Evolutionary conservation across 2,797 vertebrate genomes (phyloP).

Genomic region (Epinephelus malabaricus): DNA sequence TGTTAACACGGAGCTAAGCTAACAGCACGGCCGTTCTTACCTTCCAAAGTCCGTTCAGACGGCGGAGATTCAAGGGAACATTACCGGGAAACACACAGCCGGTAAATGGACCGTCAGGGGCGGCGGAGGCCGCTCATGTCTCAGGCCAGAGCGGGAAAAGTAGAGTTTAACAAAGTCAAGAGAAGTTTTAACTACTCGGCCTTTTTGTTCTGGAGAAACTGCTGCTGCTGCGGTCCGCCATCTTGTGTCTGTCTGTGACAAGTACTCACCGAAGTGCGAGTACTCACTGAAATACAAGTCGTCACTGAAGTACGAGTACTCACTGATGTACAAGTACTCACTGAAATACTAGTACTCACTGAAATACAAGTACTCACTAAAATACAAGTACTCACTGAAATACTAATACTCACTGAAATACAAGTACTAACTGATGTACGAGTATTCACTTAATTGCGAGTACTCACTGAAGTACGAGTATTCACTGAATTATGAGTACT

Average conservation of each 20-base stretch:
- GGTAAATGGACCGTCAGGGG: background rate
- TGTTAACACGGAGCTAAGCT: slow-evolving; percentile 43
- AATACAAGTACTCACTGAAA: too few relatives aligned
- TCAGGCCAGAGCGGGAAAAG: slow-evolving; percentile 4
- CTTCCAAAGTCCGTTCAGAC: slow-evolving; percentile 39
- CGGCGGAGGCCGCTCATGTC: slow-evolving; percentile 19
- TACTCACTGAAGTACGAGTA: background rate
- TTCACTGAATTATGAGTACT: too few relatives aligned
- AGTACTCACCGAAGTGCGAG: background rate
- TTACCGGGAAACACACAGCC: background rate
- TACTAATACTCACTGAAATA: too few relatives aligned
- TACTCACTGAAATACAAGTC: too few relatives aligned
- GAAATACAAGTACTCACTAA: too few relatives aligned
- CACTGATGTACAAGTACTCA: too few relatives aligned
- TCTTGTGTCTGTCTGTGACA: slow-evolving; percentile 51
- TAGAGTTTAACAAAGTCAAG: slow-evolving; percentile 37
- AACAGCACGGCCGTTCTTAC: slow-evolving; percentile 56
- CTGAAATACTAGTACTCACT: too few relatives aligned
- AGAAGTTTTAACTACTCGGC: slow-evolving; percentile 53
- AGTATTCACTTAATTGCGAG: too few relatives aligned
- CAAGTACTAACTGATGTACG: rapidly evolving
- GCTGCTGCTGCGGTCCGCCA: slow-evolving; percentile 58
- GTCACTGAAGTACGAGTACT: too few relatives aligned
- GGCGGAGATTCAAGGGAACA: slow-evolving; percentile 27
- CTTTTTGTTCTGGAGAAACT: slow-evolving; percentile 42